Conservation (phyloP, 2,113 vertebrate species). For the Coptodon bakossiorum region DNA sequence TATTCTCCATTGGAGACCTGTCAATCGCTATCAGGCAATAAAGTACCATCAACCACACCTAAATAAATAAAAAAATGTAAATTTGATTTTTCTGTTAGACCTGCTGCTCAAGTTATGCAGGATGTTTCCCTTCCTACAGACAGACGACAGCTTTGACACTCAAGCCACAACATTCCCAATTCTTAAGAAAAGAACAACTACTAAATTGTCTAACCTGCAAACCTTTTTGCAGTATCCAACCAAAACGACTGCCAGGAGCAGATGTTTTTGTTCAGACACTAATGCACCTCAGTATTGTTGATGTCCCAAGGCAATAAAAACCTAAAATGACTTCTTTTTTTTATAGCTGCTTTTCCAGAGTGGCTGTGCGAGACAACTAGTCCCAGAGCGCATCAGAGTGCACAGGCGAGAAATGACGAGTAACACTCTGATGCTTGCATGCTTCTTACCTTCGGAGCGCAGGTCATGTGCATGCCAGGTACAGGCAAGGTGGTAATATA, state of each 20-base stretch:
- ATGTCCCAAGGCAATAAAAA: conserved; percentile 1
- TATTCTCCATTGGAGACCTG: background rate
- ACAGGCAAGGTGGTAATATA: conserved; percentile 95
- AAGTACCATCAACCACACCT: background rate
- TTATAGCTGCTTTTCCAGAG: background rate
- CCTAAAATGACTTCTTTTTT: conserved; percentile 20
- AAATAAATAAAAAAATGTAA: background rate
- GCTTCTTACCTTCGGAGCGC: conserved; percentile 85
- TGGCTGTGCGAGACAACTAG: conserved; percentile 3
- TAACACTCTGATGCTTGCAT: background rate
- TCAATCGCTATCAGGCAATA: background rate
- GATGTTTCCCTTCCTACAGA: background rate
- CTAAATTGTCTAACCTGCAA: background rate
- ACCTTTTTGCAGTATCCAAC: background rate
- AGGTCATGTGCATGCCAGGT: conserved; percentile 93
- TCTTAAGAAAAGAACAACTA: background rate
- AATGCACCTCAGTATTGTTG: conserved; percentile 14
- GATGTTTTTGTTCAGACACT: conserved; percentile 17
- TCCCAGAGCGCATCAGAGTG: background rate
- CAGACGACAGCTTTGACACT: background rate
- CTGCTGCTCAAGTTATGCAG: background rate
- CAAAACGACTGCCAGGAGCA: background rate
- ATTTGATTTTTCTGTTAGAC: background rate
- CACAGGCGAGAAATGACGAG: background rate
- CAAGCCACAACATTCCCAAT: background rate